These are phyloP conservation scores for Ciconia maguari DNA, from an alignment of 2,113 vertebrate species.

Conservation along the genomic window DNA sequence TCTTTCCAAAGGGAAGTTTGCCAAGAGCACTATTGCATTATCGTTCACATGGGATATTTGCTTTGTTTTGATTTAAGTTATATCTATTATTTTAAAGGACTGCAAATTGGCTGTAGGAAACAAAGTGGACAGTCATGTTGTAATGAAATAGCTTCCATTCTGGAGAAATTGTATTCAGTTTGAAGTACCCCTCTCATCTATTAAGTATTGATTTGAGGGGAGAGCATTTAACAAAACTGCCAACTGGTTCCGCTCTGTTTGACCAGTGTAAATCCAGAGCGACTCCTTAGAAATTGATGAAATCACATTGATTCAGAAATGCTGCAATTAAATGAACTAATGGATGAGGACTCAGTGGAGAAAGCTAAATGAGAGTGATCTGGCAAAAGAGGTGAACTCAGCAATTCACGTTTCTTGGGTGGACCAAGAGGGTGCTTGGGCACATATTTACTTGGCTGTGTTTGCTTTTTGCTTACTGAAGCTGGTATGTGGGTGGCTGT, in stretches of 20 bases:
- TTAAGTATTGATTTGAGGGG: not conserved
- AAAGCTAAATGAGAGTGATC: not conserved
- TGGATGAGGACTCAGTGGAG: not conserved
- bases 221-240: not conserved
- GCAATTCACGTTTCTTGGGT: accelerated
- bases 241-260: not conserved
- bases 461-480: not conserved
- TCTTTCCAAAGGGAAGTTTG: not conserved
- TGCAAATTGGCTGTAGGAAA: not conserved
- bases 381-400: not conserved
- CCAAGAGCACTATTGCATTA: not conserved
- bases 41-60: not conserved
- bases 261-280: not conserved
- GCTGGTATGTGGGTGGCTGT: not conserved
- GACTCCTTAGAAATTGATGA: not conserved
- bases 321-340: not conserved
- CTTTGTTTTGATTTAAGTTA: not conserved
- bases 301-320: not conserved
- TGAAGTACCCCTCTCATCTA: not conserved
- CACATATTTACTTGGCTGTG: not conserved
- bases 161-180: not conserved
- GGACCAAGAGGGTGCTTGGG: not conserved
- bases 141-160: not conserved
- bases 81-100: not conserved
- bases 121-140: not conserved